Percentiles rank a stretch among this genome's conserved stretches.
phyloP scores from a whole-genome alignment of 2,888 invertebrate species.

The Congeria kusceri region DNA sequence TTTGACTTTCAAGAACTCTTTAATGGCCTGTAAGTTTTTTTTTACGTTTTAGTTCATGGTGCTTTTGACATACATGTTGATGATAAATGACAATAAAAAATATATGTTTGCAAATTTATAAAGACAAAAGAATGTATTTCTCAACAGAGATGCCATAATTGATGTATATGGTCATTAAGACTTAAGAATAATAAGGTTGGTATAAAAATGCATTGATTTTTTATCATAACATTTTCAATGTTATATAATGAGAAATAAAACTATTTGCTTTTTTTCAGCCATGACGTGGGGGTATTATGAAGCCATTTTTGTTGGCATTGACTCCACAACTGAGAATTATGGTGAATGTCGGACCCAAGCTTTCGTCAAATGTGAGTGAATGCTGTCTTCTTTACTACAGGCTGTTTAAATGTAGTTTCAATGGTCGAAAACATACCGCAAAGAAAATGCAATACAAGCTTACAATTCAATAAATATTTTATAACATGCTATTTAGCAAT shows the following conservation, averaged over 20 bases:
- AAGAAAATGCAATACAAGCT: too few relatives aligned
- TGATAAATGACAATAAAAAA: too few relatives aligned
- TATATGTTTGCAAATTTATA: too few relatives aligned
- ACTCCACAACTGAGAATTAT: constrained; percentile 30
- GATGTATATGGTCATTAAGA: not conserved
- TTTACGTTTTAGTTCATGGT: too few relatives aligned
- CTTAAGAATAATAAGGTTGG: not conserved
- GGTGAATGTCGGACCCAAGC: constrained; percentile 53
- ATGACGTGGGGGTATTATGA: constrained; percentile 19
- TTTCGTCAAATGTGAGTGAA: constrained; percentile 62
- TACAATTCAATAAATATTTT: not conserved
- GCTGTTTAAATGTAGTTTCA: too few relatives aligned
- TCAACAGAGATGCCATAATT: too few relatives aligned
- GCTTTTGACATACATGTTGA: too few relatives aligned
- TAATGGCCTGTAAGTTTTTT: too few relatives aligned
- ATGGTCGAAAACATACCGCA: too few relatives aligned
- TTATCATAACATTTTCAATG: not conserved
- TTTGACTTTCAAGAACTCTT: too few relatives aligned
- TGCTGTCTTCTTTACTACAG: not conserved
- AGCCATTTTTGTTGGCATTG: constrained; percentile 10
- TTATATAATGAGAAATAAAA: not conserved
- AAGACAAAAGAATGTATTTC: too few relatives aligned
- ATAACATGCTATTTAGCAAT: not conserved
- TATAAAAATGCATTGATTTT: not conserved
- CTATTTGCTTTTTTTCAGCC: constrained; percentile 17